Evolutionary conservation across 2,113 vertebrate species (phyloP).

Genomic region (Melospiza georgiana): DNA sequence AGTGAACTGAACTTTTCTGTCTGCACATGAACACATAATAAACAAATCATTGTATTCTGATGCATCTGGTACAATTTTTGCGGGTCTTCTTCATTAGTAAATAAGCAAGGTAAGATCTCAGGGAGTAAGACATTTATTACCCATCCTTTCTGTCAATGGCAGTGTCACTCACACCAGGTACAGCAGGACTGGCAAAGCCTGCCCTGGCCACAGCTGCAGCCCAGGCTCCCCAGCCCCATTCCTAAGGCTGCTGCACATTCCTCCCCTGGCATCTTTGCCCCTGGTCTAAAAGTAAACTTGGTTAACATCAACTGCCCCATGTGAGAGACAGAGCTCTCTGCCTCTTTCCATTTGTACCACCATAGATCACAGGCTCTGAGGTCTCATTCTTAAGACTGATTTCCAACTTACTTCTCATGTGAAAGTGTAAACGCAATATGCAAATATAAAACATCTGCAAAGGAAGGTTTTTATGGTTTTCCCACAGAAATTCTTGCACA

Average conservation of each 20-base stretch:
- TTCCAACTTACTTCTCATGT: not conserved
- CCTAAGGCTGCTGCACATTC: not conserved
- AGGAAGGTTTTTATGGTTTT: not conserved
- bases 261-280: not conserved
- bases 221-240: not conserved
- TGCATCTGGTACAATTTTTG: not conserved
- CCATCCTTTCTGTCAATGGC: not conserved
- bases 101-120: not conserved
- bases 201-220: not conserved
- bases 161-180: accelerated
- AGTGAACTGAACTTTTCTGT: not conserved
- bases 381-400: not conserved
- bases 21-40: not conserved
- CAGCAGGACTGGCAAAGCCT: not conserved
- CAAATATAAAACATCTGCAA: not conserved
- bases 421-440: not conserved
- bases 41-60: not conserved
- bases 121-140: not conserved
- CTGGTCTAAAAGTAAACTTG: not conserved
- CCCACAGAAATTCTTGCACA: not conserved
- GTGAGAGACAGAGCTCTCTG: not conserved
- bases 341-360: not conserved
- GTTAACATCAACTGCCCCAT: not conserved
- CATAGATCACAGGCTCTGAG: not conserved
- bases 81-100: not conserved